phyloP scores from a whole-genome alignment of 2,797 vertebrate species.

The Melopsittacus undulatus region DNA sequence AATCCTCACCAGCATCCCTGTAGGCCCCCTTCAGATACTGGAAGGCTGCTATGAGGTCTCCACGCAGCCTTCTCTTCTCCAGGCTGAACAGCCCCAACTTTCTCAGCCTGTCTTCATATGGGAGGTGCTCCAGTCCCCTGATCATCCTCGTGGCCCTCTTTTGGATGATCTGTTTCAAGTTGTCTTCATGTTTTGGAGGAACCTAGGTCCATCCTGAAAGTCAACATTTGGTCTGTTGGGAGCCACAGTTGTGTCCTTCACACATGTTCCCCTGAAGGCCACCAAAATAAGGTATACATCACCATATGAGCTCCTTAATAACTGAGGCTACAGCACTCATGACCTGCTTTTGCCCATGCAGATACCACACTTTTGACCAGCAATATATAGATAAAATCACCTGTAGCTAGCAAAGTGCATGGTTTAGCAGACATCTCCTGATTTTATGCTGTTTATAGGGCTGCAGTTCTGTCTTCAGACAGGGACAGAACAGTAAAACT shows the following conservation, averaged over 20 bases:
- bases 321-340: not conserved
- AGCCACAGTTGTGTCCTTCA: accelerated
- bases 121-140: too few species aligned
- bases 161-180: not conserved
- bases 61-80: too few species aligned
- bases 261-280: not conserved
- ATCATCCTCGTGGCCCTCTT: too few species aligned
- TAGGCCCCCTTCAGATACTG: too few species aligned
- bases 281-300: not conserved
- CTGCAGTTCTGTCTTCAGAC: not conserved
- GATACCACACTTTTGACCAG: not conserved
- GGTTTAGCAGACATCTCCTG: not conserved
- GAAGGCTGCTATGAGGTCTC: too few species aligned
- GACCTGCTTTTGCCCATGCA: not conserved
- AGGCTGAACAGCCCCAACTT: too few species aligned
- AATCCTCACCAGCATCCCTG: too few species aligned
- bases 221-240: not conserved
- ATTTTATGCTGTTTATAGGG: not conserved
- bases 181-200: not conserved
- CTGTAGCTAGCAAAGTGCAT: not conserved
- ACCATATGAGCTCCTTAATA: not conserved
- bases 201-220: not conserved
- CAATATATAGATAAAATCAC: not conserved
- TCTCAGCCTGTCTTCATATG: too few species aligned
- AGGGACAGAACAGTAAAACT: not conserved